These are phyloP conservation scores for Dugesia japonica DNA, from an alignment of 2,888 invertebrate species.

Conservation along the genomic window DNA sequence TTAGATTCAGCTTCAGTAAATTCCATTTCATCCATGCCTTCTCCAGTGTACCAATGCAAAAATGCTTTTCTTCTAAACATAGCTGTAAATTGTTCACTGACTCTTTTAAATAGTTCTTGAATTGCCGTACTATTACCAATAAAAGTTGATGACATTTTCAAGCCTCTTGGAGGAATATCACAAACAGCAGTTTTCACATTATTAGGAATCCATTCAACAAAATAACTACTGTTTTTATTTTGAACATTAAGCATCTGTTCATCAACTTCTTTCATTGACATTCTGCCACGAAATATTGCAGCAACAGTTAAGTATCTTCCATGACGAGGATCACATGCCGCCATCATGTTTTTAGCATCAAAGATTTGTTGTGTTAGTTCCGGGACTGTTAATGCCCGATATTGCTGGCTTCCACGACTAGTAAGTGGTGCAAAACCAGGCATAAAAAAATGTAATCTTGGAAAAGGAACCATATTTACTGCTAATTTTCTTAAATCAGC, in stretches of 20 bases:
- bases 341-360: slow-evolving; percentile 29
- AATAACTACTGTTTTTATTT: slow-evolving; percentile 26
- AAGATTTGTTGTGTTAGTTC: slow-evolving; percentile 27
- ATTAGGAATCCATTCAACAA: slow-evolving; percentile 34
- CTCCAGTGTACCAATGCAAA: slow-evolving; percentile 33
- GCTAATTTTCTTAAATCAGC: slow-evolving; percentile 30
- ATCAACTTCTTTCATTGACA: slow-evolving; percentile 31
- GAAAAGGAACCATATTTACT: slow-evolving; percentile 31
- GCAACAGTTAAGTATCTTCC: slow-evolving; percentile 29
- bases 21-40: slow-evolving; percentile 32
- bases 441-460: slow-evolving; percentile 30
- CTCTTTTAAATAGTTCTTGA: slow-evolving; percentile 26
- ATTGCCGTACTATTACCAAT: slow-evolving; percentile 28
- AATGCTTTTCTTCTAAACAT: slow-evolving; percentile 34
- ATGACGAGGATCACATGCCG: slow-evolving; percentile 23
- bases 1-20: slow-evolving; percentile 29
- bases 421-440: slow-evolving; percentile 25
- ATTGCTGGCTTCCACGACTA: neutral
- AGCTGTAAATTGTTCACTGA: slow-evolving; percentile 27
- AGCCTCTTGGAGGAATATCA: slow-evolving; percentile 27
- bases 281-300: slow-evolving; percentile 25
- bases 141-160: slow-evolving; percentile 24
- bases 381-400: neutral
- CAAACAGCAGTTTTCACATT: slow-evolving; percentile 31
- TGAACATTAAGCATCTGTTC: slow-evolving; percentile 22